These are phyloP conservation scores for Oophaga sylvatica DNA, from an alignment of 2,797 vertebrate species.

Conservation along the genomic window DNA sequence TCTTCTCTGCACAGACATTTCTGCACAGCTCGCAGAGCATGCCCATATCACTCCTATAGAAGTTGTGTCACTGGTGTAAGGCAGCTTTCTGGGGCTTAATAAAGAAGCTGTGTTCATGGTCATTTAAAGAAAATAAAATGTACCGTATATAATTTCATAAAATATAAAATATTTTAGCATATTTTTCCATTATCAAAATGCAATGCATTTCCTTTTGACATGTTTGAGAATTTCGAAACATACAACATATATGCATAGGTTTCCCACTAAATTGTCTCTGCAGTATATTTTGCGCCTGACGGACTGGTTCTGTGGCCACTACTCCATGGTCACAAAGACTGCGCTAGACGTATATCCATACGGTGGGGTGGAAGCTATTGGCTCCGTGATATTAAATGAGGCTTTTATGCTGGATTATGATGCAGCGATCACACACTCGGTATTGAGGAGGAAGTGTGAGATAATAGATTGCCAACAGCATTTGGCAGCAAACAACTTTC, in stretches of 20 bases:
- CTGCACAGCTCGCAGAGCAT: neutral
- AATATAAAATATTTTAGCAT: no score
- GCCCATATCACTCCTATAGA: neutral
- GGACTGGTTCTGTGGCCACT: neutral
- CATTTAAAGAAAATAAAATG: no score
- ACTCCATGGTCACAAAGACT: neutral
- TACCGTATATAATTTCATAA: no score
- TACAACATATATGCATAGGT: no score
- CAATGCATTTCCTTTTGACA: no score
- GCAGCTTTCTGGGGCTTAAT: no score
- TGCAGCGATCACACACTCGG: slow-evolving; percentile 49
- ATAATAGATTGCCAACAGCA: slow-evolving; percentile 44
- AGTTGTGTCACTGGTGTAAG: neutral
- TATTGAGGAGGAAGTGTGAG: slow-evolving; percentile 18
- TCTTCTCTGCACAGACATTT: neutral
- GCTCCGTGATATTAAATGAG: neutral
- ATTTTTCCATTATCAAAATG: no score
- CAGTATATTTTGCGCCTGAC: no score
- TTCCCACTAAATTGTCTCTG: no score
- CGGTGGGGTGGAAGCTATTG: neutral
- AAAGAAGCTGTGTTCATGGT: no score
- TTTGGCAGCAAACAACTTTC: slow-evolving; percentile 39
- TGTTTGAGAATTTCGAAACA: no score
- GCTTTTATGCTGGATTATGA: slow-evolving; percentile 36
- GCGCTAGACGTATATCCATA: neutral